Conservation (phyloP, 2,113 vertebrate species). For the Thymallus thymallus region DNA sequence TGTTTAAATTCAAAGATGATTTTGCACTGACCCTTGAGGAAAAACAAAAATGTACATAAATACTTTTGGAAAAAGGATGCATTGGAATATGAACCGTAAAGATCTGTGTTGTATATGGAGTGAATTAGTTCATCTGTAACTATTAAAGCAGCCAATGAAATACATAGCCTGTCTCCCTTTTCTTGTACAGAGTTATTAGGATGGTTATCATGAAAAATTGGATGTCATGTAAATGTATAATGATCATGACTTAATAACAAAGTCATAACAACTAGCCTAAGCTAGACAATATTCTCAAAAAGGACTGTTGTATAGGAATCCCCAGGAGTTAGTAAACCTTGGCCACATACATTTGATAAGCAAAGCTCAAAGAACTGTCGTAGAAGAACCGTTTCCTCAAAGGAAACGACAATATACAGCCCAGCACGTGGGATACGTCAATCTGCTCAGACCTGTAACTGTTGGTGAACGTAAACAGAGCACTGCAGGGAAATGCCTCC, state of each 20-base stretch:
- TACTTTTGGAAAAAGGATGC: constrained; percentile 79
- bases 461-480: no score
- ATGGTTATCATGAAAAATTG: background rate
- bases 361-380: background rate
- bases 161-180: background rate
- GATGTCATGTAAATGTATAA: background rate
- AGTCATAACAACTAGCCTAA: background rate
- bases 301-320: no score
- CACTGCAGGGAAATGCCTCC: no score
- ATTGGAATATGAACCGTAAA: constrained; percentile 83
- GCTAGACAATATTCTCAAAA: background rate
- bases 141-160: constrained; percentile 62
- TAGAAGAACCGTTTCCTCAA: background rate
- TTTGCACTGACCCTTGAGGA: constrained; percentile 81
- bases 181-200: background rate
- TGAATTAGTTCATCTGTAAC: constrained; percentile 84
- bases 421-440: no score
- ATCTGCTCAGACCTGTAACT: background rate
- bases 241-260: background rate
- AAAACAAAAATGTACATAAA: constrained; percentile 82
- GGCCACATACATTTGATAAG: background rate
- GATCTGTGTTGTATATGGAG: constrained; percentile 79
- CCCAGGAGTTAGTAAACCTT: no score
- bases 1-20: constrained; percentile 79
- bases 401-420: background rate